phyloP scores from a whole-genome alignment of 2,113 vertebrate species.

The Rhineura floridana region DNA sequence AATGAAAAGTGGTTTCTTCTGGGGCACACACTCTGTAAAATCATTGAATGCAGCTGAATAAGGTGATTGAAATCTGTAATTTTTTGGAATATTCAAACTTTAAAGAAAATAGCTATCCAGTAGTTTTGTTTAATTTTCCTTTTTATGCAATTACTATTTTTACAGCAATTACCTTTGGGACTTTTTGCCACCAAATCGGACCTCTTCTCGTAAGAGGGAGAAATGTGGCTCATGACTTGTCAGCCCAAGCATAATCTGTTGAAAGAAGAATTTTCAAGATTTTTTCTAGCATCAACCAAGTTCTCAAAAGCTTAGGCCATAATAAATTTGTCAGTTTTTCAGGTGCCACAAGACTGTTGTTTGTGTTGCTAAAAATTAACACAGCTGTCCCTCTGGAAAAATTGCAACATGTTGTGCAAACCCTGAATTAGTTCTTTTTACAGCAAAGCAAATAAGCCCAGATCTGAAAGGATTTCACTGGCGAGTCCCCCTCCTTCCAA shows the following conservation, averaged over 20 bases:
- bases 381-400: too few relatives aligned
- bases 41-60: conserved; percentile 53
- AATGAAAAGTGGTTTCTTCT: conserved; percentile 98
- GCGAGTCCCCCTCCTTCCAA: background rate
- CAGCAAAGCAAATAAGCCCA: background rate
- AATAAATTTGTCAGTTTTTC: background rate
- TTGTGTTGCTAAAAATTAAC: too few relatives aligned
- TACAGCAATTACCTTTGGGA: conserved; percentile 85
- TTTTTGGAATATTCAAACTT: conserved; percentile 1
- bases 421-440: background rate
- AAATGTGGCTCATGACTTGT: conserved; percentile 97
- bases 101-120: background rate
- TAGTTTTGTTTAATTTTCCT: conserved; percentile 9
- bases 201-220: conserved; percentile 97
- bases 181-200: conserved; percentile 97
- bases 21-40: conserved; percentile 89
- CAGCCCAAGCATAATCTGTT: conserved; percentile 97
- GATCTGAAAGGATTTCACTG: background rate
- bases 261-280: conserved; percentile 53
- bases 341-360: background rate
- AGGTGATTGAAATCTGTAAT: conserved; percentile 54
- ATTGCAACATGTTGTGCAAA: background rate
- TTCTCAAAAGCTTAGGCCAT: too few relatives aligned
- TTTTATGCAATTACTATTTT: conserved; percentile 24
- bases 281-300: background rate